Evolutionary conservation across 2,888 invertebrate genomes (phyloP).

Genomic region (Metacarcinus magister): DNA sequence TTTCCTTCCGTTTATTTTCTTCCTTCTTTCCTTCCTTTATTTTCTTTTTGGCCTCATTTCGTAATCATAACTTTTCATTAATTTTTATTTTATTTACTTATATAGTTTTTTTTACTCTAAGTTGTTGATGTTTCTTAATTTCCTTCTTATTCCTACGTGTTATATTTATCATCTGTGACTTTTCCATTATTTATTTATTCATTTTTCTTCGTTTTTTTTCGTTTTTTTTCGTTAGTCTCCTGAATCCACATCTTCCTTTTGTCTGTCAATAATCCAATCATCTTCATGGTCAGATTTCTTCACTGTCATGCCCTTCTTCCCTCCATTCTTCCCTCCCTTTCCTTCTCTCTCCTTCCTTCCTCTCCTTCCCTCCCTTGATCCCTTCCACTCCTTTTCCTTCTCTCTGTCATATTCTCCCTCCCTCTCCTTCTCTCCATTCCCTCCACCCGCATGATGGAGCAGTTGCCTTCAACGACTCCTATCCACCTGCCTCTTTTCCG

Average conservation of each 20-base stretch:
- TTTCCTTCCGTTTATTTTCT: not conserved
- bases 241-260: conserved; percentile 13
- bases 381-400: not conserved
- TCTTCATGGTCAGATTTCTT: not conserved
- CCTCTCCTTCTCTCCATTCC: not conserved
- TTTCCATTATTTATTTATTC: not conserved
- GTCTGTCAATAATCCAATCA: conserved; percentile 23
- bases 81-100: not conserved
- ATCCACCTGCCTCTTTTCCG: not conserved
- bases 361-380: not conserved
- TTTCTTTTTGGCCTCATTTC: not conserved
- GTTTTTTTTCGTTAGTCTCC: not conserved
- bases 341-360: not conserved
- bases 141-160: not conserved
- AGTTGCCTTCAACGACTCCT: not conserved
- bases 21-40: not conserved
- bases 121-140: not conserved
- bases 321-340: not conserved
- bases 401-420: not conserved
- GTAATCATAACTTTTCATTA: not conserved
- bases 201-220: not conserved
- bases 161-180: not conserved
- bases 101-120: not conserved
- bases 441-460: conserved; percentile 4
- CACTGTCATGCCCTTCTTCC: not conserved